Evolutionary conservation across 2,888 invertebrate genomes (phyloP), one percentile per base, ranked within the genome.

Genomic region (Drosophila nr. fundita): DNA sequence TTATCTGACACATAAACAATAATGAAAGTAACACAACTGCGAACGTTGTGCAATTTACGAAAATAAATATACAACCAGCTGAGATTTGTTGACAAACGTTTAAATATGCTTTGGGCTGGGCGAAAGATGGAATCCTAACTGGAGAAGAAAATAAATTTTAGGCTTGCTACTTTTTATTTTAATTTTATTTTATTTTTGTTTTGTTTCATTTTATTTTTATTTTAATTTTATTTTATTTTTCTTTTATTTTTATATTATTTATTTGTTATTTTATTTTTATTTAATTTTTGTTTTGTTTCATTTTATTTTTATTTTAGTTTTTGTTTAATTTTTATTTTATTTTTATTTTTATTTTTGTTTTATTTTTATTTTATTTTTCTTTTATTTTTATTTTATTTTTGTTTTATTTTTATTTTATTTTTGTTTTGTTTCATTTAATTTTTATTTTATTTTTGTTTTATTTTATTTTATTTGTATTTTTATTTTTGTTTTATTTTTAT

Each of bases 1-100:
- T 69, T 78, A 62, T 76, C 68, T 64, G 45, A 1, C 63, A 74
- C 81, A 82, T 88, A 82, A 83, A 83, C 78, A 78, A 76, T 83
- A 83, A 85, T 80, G 78, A 86, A 73, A 78, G 78, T 59, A 66
- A 69, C 53, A 59, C 74, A 34, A 55, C 38, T n/a, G 29, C 29
- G 38, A 27, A n/a, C 36, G 10, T 27, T 49, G 45, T 50, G 45
- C 63, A 54, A 45, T 29, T 49, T 30, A 24, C 24, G 24, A 15
- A 24, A 24, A 45, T 45, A 45, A 24, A 24, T 8, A 15, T 24
- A 24, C 4, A 15, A 45, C 24, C 24, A 15, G 45, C 24, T 45
- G 4, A 15, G 45, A 45, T 15, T 45, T 45, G 45, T 45, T 45
- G 13, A 45, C 1, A 2, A 2, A 11, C 11, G 11, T n/a, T 11